These are phyloP conservation scores for Camponotus pennsylvanicus DNA, from an alignment of 1,140 invertebrate genomes.

Conservation along the genomic window DNA sequence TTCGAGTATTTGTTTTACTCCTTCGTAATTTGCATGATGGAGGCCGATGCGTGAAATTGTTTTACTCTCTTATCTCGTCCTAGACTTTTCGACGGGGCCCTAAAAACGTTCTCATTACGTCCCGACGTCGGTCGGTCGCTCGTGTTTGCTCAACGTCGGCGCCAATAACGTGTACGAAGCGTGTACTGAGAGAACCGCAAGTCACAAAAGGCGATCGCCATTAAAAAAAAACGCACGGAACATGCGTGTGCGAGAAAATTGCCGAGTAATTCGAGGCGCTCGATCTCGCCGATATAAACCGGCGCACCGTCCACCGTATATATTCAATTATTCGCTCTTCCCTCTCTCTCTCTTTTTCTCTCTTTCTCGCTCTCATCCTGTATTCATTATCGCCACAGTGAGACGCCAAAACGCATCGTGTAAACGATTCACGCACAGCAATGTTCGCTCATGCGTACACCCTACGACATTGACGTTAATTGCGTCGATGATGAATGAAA, in stretches of 20 bases:
- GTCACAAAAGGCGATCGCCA: slow-evolving; percentile 51
- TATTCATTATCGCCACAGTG: slow-evolving; percentile 67
- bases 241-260: slow-evolving; percentile 66
- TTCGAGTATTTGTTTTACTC: slow-evolving; percentile 11
- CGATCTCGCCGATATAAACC: slow-evolving; percentile 70
- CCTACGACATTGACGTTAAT: slow-evolving; percentile 67
- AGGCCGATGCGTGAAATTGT: slow-evolving; percentile 47
- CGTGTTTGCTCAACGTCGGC: slow-evolving; percentile 57
- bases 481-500: slow-evolving; percentile 69
- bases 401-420: slow-evolving; percentile 61
- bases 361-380: slow-evolving; percentile 35
- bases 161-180: slow-evolving; percentile 38
- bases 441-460: background rate
- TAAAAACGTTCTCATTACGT: slow-evolving; percentile 60
- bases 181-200: slow-evolving; percentile 49
- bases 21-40: slow-evolving; percentile 35
- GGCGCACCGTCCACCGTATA: slow-evolving; percentile 43
- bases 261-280: slow-evolving; percentile 65
- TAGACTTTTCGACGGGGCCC: slow-evolving; percentile 34
- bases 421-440: slow-evolving; percentile 49
- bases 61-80: slow-evolving; percentile 30
- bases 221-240: slow-evolving; percentile 38
- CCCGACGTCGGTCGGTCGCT: slow-evolving; percentile 11
- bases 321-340: slow-evolving; percentile 69
- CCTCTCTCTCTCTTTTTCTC: background rate